These are phyloP conservation scores for Hydropsyche betteni DNA, from an alignment of 2,888 invertebrate species.

Conservation along the genomic window DNA sequence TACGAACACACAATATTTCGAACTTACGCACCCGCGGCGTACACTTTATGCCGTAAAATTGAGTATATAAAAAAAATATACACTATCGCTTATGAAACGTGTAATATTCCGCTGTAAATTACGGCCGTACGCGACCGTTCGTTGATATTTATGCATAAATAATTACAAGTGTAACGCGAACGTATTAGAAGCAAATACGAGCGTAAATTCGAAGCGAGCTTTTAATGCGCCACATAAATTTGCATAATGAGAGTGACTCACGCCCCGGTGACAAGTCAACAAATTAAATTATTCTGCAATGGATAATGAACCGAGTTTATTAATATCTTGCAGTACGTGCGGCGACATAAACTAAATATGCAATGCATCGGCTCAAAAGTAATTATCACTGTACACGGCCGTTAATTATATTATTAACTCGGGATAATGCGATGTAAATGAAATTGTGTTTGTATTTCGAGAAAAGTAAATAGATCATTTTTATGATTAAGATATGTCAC, in stretches of 20 bases:
- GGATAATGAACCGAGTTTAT: too few species aligned
- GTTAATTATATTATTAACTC: too few species aligned
- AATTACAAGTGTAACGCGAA: conserved; percentile 12
- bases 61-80: background rate
- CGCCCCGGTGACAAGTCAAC: conserved; percentile 2
- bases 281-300: too few species aligned
- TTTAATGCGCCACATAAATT: conserved; percentile 23
- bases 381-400: too few species aligned
- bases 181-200: conserved; percentile 18
- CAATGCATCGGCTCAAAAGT: too few species aligned
- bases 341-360: too few species aligned
- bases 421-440: too few species aligned
- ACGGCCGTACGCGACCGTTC: conserved; percentile 1
- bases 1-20: too few species aligned
- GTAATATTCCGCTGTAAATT: conserved; percentile 6
- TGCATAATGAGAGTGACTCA: conserved; percentile 24
- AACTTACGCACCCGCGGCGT: background rate
- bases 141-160: conserved; percentile 22
- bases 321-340: too few species aligned
- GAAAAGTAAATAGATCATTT: too few species aligned
- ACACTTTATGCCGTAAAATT: background rate
- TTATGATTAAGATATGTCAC: too few species aligned
- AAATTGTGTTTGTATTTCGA: too few species aligned
- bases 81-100: background rate
- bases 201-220: conserved; percentile 25